Evolutionary conservation across 2,888 invertebrate species (phyloP).

Genomic region (Clivina fossor): DNA sequence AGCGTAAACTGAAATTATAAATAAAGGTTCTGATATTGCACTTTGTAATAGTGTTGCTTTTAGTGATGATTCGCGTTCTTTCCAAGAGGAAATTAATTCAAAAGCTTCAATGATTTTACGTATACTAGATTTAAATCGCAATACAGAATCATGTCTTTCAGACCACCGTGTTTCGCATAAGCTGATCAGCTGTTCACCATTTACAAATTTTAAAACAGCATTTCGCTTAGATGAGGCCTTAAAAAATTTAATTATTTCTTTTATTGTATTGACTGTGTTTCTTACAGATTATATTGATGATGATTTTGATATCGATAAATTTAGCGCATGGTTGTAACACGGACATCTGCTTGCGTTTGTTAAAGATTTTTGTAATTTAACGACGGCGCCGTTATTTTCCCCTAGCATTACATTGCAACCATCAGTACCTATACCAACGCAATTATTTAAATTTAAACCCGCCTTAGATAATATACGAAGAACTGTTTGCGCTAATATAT

Average conservation of each 20-base stretch:
- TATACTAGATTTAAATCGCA: background rate
- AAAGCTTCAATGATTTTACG: background rate
- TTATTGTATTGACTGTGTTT: too few species aligned
- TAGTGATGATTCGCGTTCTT: background rate
- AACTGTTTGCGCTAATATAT: background rate
- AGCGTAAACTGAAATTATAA: background rate
- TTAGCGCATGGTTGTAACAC: too few species aligned
- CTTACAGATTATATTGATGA: too few species aligned
- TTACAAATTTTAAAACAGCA: background rate
- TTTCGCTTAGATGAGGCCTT: background rate
- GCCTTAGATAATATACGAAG: too few species aligned
- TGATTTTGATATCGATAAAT: too few species aligned
- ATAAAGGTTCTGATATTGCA: background rate
- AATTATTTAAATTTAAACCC: conserved; percentile 1
- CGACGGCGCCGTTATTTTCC: too few species aligned
- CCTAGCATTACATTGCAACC: too few species aligned
- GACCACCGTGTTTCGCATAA: conserved; percentile 3
- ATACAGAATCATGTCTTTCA: background rate
- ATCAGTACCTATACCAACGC: too few species aligned
- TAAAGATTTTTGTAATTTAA: too few species aligned
- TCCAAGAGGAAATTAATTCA: background rate
- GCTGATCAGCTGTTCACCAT: background rate
- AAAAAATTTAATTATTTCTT: conserved; percentile 1
- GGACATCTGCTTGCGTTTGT: too few species aligned
- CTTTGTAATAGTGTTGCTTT: background rate